phyloP scores from a whole-genome alignment of 2,113 vertebrate species.

The Tachysurus fulvidraco region DNA sequence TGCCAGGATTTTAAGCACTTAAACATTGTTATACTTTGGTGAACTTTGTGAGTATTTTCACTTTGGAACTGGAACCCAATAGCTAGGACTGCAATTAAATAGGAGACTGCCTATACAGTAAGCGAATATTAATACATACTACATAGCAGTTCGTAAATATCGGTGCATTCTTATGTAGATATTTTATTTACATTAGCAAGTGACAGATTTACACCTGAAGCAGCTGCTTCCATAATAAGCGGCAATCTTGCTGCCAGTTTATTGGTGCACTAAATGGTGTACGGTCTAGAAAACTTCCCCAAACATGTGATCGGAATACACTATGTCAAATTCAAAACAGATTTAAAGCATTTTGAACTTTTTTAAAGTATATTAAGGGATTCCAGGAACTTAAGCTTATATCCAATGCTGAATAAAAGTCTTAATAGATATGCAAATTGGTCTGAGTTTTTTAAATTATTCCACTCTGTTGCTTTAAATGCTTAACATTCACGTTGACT shows the following conservation, averaged over 20 bases:
- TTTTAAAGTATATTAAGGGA: neutral
- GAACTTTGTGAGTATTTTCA: neutral
- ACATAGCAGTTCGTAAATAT: neutral
- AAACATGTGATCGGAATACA: neutral
- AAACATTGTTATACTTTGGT: neutral
- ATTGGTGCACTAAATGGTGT: neutral
- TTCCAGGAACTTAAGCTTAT: neutral
- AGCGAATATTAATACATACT: conserved; percentile 3
- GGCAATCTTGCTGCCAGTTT: neutral
- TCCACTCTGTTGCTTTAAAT: neutral
- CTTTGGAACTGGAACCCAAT: neutral
- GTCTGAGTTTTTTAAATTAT: neutral
- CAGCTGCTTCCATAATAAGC: neutral
- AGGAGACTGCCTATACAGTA: neutral
- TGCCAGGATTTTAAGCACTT: neutral
- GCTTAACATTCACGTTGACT: neutral
- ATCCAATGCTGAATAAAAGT: neutral
- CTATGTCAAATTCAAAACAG: neutral
- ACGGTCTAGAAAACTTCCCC: too few species aligned
- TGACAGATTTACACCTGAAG: neutral
- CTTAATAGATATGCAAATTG: neutral
- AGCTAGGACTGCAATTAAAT: neutral
- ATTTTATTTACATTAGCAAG: conserved; percentile 6
- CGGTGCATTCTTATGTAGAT: neutral
- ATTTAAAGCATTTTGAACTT: neutral